phyloP scores from a whole-genome alignment of 2,888 invertebrate species.

The Scaptomyza parva region DNA sequence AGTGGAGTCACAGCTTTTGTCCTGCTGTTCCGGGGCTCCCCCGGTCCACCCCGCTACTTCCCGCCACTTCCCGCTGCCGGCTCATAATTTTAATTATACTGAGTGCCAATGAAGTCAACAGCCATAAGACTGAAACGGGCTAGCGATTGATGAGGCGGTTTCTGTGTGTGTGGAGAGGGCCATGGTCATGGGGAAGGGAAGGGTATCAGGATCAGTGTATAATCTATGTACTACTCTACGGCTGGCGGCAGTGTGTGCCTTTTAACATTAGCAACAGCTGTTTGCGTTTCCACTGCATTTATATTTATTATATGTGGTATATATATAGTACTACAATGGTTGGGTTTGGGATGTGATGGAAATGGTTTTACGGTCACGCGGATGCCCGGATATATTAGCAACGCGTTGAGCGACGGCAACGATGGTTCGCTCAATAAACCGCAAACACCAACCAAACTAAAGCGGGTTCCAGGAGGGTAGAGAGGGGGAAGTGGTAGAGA shows the following conservation, averaged over 20 bases:
- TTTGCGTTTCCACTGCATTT: constrained; percentile 74
- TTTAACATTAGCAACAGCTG: constrained; percentile 77
- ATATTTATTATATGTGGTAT: constrained; percentile 65
- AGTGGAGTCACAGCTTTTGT: constrained; percentile 56
- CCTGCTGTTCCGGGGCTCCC: constrained; percentile 22
- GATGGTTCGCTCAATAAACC: constrained; percentile 66
- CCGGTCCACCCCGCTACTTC: no score
- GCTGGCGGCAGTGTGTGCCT: constrained; percentile 42
- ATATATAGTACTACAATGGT: neutral
- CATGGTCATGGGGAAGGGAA: neutral
- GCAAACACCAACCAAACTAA: constrained; percentile 51
- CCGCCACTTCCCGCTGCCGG: constrained; percentile 41
- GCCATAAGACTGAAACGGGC: constrained; percentile 71
- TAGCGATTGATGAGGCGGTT: constrained; percentile 67
- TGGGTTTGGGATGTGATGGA: constrained; percentile 11
- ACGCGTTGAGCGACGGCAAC: constrained; percentile 56
- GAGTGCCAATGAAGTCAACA: constrained; percentile 80
- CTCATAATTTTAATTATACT: constrained; percentile 81
- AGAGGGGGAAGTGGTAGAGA: neutral
- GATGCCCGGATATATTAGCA: constrained; percentile 74
- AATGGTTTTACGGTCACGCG: constrained; percentile 58
- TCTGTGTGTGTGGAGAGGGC: neutral
- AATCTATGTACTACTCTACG: constrained; percentile 43
- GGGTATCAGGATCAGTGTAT: constrained; percentile 50
- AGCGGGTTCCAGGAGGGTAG: neutral